A percentile compares a stretch with the other conserved stretches of the same genome.
phyloP scores from a whole-genome alignment of 2,113 vertebrate species.

The Grallaria varia region DNA sequence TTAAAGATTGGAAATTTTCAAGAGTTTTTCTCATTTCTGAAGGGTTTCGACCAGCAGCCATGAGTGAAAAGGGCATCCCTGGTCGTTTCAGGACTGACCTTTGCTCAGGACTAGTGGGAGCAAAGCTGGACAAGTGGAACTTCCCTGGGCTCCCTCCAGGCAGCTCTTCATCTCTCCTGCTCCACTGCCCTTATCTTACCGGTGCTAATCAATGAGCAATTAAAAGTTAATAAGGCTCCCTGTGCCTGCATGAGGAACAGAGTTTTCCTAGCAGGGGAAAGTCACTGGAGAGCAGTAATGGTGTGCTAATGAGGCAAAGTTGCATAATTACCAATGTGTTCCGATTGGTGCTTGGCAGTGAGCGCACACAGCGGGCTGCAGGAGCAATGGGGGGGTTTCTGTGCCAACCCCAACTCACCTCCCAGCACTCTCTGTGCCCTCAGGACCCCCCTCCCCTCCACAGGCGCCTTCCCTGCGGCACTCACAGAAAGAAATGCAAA shows the following conservation, averaged over 20 bases:
- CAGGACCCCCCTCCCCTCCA: background rate
- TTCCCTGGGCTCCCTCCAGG: background rate
- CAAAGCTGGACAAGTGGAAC: background rate
- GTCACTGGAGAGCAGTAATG: accelerated
- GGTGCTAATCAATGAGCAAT: background rate
- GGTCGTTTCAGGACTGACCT: background rate
- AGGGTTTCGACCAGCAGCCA: background rate
- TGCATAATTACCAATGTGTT: background rate
- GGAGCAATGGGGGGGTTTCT: background rate
- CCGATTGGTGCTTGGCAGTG: no score
- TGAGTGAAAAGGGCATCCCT: background rate
- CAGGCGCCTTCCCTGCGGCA: background rate
- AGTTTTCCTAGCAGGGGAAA: background rate
- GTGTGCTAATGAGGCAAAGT: background rate
- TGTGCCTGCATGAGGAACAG: background rate
- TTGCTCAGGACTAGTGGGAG: background rate
- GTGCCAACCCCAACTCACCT: background rate
- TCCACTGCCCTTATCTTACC: background rate
- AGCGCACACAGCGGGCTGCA: background rate
- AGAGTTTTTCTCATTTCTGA: background rate
- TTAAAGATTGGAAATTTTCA: background rate
- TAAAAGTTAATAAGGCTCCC: background rate
- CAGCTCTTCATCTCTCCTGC: background rate
- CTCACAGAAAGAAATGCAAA: background rate
- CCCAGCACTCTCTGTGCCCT: background rate